Percentiles rank a stretch among this genome's conserved stretches.
Evolutionary conservation across 2,113 vertebrate genomes (phyloP).

Genomic region (Pollachius pollachius): DNA sequence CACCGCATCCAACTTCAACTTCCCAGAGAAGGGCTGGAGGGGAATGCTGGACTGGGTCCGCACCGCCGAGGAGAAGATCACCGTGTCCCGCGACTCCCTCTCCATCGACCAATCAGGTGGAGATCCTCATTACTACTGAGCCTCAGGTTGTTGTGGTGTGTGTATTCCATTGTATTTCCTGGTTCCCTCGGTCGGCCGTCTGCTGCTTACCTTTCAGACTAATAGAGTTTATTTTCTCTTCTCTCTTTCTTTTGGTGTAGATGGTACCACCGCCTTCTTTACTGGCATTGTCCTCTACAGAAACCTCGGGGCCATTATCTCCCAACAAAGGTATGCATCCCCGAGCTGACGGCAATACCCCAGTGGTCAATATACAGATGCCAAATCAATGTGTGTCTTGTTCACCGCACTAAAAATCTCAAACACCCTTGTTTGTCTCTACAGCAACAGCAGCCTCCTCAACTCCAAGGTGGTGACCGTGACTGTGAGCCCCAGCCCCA

Average conservation of each 20-base stretch:
- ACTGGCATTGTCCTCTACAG: conserved; percentile 94
- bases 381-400: too few relatives aligned
- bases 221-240: neutral
- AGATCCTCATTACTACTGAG: conserved; percentile 2
- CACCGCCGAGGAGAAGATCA: conserved; percentile 91
- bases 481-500: conserved; percentile 86
- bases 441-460: conserved; percentile 87
- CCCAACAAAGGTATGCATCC: conserved; percentile 82
- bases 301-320: conserved; percentile 87
- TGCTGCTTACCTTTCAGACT: too few relatives aligned
- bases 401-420: too few relatives aligned
- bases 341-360: neutral
- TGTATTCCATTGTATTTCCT: neutral
- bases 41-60: conserved; percentile 93
- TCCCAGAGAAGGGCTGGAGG: conserved; percentile 95
- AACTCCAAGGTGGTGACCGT: conserved; percentile 96
- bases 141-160: neutral
- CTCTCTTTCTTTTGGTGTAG: conserved; percentile 59
- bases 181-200: neutral
- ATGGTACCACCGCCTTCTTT: conserved; percentile 84
- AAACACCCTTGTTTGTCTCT: conserved; percentile 17
- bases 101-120: conserved; percentile 86
- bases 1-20: conserved; percentile 85
- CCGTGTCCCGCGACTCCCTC: conserved; percentile 85
- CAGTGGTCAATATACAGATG: neutral